Base-by-base conservation (phyloP, 2,888 invertebrate species). In the Elgonia sp. region DNA sequence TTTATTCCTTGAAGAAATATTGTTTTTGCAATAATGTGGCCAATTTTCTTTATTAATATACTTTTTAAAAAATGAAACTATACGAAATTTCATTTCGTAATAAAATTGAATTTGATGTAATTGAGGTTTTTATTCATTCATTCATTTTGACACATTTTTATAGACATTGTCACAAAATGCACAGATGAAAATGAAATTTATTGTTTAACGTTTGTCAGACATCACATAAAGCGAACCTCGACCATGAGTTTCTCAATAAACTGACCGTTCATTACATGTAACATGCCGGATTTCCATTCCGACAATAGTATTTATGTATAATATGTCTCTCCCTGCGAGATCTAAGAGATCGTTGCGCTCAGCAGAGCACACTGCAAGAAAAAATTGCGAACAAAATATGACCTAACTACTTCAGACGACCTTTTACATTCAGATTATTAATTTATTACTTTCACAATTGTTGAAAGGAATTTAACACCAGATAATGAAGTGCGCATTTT, bases 281-380 rank as follows among this genome's bases (percentile, higher is more conserved):
- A 77, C 70, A 67, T 42, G 84, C 85, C 88, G 85, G 85, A 88
- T 88, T 88, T 88, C 88, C 85, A 88, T 88, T 67, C 76, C 46
- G 75, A 85, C 85, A 88, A 88, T 88, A 84, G 79, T 72, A 85
- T 85, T 85, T 75, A 65, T 80, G 67, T 87, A 82, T 76, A 75
- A 85, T 77, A 65, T 88, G 83, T 85, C 82, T 88, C 82, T 82
- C 55, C 82, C 65, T 46, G 4, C 16, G 67, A 85, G 79, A 88
- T 88, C 85, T 62, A 62, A 85, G 65, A 88, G 88, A 88, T 88
- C 72, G 88, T 88, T 82, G 79, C 82, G 88, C 88, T 88, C 85
- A 73, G 85, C 69, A 84, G 79, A 88, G 73, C 88, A 84, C 77
- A 81, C 16, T 76, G 63, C 81, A 86, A 84, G 73, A 70, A 81